Evolutionary conservation across 1,140 invertebrate species (phyloP).

Genomic region (Drosophila orosa): DNA sequence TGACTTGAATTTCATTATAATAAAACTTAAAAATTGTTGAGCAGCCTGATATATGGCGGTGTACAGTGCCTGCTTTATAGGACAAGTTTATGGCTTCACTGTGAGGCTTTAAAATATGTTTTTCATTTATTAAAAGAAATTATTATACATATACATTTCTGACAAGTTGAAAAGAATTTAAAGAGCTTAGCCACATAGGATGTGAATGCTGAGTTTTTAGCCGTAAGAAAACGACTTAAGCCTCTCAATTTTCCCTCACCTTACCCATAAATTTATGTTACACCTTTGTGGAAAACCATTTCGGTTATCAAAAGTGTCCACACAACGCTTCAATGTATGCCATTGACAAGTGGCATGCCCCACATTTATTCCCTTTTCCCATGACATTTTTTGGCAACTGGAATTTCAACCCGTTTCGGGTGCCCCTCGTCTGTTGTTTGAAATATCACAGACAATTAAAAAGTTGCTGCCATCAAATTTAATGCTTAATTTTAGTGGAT

Average conservation of each 20-base stretch:
- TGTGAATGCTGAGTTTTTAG: neutral
- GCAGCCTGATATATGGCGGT: neutral
- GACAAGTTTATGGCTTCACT: neutral
- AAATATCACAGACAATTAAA: conserved; percentile 51
- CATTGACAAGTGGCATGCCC: conserved; percentile 11
- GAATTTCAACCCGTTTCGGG: neutral
- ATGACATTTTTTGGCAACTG: conserved; percentile 2
- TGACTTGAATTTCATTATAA: conserved; percentile 29
- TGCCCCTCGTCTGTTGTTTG: conserved; percentile 11
- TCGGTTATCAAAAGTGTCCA: conserved; percentile 30
- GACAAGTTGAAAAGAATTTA: neutral
- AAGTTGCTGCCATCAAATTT: conserved; percentile 61
- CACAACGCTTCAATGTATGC: conserved; percentile 8
- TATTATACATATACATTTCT: neutral
- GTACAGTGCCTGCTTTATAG: neutral
- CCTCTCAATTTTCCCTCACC: neutral
- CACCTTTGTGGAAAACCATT: conserved; percentile 9
- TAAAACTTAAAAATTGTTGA: conserved; percentile 10
- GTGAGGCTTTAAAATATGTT: neutral
- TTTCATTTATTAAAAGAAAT: neutral
- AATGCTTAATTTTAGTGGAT: conserved; percentile 63
- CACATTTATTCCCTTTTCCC: neutral
- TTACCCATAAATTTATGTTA: neutral
- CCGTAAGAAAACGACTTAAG: neutral
- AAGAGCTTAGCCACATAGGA: neutral